Evolutionary conservation across 2,888 invertebrate species (phyloP), one percentile per base, ranked within the genome.

Genomic region (Aphodius sticticus): DNA sequence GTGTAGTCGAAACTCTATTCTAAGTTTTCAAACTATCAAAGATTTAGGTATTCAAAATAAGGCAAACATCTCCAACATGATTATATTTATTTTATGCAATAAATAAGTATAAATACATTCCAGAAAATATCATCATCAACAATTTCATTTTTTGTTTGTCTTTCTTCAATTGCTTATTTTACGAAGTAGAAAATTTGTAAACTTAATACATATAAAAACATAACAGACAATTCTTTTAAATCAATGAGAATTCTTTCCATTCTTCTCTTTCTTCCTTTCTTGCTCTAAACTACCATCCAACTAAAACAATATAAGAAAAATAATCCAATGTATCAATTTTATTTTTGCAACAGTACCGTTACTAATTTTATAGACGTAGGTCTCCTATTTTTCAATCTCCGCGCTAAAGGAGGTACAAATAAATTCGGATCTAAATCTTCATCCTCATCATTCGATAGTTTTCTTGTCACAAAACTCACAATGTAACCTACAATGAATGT

Each of bases 401-500:
- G 78, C 38, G 79, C 81, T 26, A 81, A 12, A 69, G 76, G 76
- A 12, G 77, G 78, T 35, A 81, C 53, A 78, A 81, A 81, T 70
- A 81, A 78, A 77, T 81, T 79, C 26, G 81, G 81, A 79, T 81
- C 81, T n/a, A 79, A 77, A 6, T 75, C 71, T 70, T 80, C 75
- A 69, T 75, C 69, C 35, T 80, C 70, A 7, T 75, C 77, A 2
- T 72, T 71, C 16, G n/a, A 16, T 35, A 81, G 12, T 78, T 81
- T 82, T 12, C 77, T 80, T 16, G 80, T 75, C 6, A 91, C 78
- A 78, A 88, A 86, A 83, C 93, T 93, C 1, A 89, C 85, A 1
- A 91, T 5, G 80, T 90, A 89, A 69, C 94, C 94, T 26, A 91
- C 85, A 4, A 91, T 38, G 16, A 92, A 83, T 0, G 93, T 91